Evolutionary conservation across 2,113 vertebrate genomes (phyloP), one percentile per base, ranked within the genome.

Genomic region (Dicrurus megarhynchus): DNA sequence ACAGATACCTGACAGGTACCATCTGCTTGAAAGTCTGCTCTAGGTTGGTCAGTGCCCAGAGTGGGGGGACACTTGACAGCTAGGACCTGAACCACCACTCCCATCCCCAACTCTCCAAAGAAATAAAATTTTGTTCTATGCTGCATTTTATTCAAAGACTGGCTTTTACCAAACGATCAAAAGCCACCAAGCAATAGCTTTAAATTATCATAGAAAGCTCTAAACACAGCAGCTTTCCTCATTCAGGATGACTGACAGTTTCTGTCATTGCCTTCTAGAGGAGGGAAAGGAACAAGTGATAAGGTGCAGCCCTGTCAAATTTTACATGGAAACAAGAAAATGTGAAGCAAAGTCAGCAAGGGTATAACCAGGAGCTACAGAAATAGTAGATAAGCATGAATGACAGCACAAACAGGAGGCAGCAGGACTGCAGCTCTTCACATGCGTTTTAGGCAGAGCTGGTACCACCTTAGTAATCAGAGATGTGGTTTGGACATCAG

Each of bases 261-360:
- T 74, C 73, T 91, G 69, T 70, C 28, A 13, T 3, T 77, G 56
- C 77, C 56, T 96, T 76, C 67, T 49, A 73, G 78, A 82, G 37
- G 32, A 87, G 28, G 32, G n/a, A 91, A 92, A 76, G 57, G n/a
- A 88, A 65, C 32, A 87, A 76, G 73, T 30, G 85, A 69, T 85
- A 94, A 92, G 75, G 53, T 37, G 33, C 88, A 84, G 81, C 33
- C 70, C 49, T 94, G 84, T 82, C 87, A 95, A 52, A 84, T 82
- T 90, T 68, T 84, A 81, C 89, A 71, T 0, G 26, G 77, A 84
- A 94, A 89, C 49, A 79, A 75, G 90, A 81, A 89, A 89, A 84
- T 17, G 60, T 32, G 75, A 90, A 69, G 71, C 7, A 1, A 80
- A 88, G 75, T 81, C 85, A 88, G 82, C 75, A 81, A 13, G 21